Percentiles rank a stretch among this genome's conserved stretches.
phyloP scores from a whole-genome alignment of 2,888 invertebrate species.

The Volucella bombylans region DNA sequence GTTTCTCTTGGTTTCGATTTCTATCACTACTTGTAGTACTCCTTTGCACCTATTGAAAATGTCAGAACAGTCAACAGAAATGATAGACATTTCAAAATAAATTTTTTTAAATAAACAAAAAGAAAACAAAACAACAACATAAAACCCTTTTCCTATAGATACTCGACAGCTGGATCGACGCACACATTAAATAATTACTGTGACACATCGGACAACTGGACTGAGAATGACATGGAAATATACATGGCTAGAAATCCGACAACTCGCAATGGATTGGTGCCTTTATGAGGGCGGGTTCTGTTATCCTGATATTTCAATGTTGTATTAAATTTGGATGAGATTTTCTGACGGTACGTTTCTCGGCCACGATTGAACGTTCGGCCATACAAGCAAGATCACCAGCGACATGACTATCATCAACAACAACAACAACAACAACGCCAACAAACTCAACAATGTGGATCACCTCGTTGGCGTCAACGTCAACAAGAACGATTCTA shows the following conservation, averaged over 20 bases:
- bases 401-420: slow-evolving; percentile 76
- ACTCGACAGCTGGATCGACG: slow-evolving; percentile 90
- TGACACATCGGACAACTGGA: slow-evolving; percentile 96
- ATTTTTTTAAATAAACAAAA: slow-evolving; percentile 5
- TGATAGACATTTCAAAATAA: neutral
- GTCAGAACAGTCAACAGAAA: neutral
- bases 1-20: slow-evolving; percentile 10
- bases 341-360: slow-evolving; percentile 82
- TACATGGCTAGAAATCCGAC: slow-evolving; percentile 96
- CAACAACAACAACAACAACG: slow-evolving; percentile 74
- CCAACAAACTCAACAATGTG: slow-evolving; percentile 75
- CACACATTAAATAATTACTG: slow-evolving; percentile 93
- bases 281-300: slow-evolving; percentile 85
- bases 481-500: slow-evolving; percentile 75
- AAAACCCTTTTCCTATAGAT: slow-evolving; percentile 78
- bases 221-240: slow-evolving; percentile 97
- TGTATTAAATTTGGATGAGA: slow-evolving; percentile 82
- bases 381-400: slow-evolving; percentile 73
- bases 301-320: slow-evolving; percentile 83
- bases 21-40: slow-evolving; percentile 35
- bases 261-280: slow-evolving; percentile 91
- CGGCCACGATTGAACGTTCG: slow-evolving; percentile 76
- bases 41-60: neutral
- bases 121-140: too few relatives aligned
- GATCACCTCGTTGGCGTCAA: slow-evolving; percentile 73